Evolutionary conservation across 30 jellyfish, hydroid and myxozoan genomes (phyloP), one percentile per base, ranked within the genome.

Genomic region (Sanderia malayensis): DNA sequence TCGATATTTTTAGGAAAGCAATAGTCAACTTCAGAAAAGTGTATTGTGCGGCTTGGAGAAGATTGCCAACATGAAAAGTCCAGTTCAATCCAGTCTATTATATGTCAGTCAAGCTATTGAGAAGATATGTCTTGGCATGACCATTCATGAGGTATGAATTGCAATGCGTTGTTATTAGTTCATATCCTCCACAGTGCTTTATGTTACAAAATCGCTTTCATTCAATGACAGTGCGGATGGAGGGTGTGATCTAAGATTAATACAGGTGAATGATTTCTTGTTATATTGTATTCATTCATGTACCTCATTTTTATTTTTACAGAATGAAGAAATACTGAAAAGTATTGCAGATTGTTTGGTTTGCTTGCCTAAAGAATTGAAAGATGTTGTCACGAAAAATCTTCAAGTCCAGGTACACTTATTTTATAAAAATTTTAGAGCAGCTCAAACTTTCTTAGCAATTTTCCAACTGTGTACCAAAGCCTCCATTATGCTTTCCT

Each of bases 11-110:
- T 18, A 49, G 64, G 24, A 49, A 49, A 24, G 18, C 64, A 19
- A 49, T 24, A 4, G 64, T 3, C 4, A 49, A 49, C 18, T 49
- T 4, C 23, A 19, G 18, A 24, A 49, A 19, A 19, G 27, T 17
- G 84, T 57, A 10, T 27, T 73, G 2, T 11, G 15, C 13, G 44
- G 79, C 25, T 1, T 75, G 71, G 61, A 75, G 71, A 61, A 46
- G 64, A 1, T 75, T 0, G 73, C 79, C 17, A 21, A 18, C 20
- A 41, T 61, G 67, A 24, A 24, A 7, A 75, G 61, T 34, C 87
- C 87, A 0, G 79, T 62, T 2, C 87, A 75, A 28, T 75, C 87
- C 9, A 59, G 87, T 44, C 71, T 75, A 4, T 27, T 60, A 29
- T 62, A 65, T 20, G 72, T 62, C 18, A 61, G 57, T 17, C 1